Evolutionary conservation across 35 echinoderm and acorn worm species (phyloP).

Genomic region (Amphiura filiformis): DNA sequence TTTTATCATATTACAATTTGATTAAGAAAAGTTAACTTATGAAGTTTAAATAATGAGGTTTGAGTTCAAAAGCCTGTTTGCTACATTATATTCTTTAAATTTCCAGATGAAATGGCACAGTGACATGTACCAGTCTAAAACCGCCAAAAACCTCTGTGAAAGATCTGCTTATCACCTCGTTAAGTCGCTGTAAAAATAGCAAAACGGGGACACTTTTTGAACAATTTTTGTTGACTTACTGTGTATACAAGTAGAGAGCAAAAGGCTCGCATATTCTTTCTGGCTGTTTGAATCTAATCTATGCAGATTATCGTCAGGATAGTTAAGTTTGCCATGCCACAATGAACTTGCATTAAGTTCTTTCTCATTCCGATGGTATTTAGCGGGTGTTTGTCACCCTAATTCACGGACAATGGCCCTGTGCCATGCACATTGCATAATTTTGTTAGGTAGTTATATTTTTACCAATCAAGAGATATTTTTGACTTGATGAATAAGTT

Average conservation of each 20-base stretch:
- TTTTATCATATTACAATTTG: too few species aligned
- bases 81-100: background rate
- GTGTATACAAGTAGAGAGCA: background rate
- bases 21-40: too few species aligned
- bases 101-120: background rate
- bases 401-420: slow-evolving; percentile 1
- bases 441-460: background rate
- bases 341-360: background rate
- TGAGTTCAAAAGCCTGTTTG: background rate
- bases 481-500: background rate
- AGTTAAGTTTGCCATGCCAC: background rate
- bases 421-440: too few species aligned
- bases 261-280: background rate
- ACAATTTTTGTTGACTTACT: background rate
- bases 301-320: background rate
- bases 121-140: background rate
- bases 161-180: background rate
- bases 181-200: slow-evolving; percentile 3
- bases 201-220: background rate
- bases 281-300: slow-evolving; percentile 1
- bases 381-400: background rate
- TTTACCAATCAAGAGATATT: background rate
- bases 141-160: background rate
- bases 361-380: background rate
- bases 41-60: too few species aligned